phyloP scores from a whole-genome alignment of 2,888 invertebrate species.

The Odontomyia ornata region DNA sequence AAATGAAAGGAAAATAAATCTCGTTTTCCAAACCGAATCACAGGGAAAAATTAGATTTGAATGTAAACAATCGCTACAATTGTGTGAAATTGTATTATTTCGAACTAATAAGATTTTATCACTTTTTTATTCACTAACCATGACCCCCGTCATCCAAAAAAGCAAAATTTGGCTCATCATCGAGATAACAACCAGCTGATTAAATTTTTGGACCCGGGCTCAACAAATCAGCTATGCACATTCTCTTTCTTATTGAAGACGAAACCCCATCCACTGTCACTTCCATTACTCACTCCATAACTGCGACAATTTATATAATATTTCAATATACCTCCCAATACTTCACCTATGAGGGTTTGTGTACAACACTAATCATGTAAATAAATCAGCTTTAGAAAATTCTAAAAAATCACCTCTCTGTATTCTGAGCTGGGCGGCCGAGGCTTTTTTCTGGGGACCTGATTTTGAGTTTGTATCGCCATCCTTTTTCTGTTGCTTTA shows the following conservation, averaged over 20 bases:
- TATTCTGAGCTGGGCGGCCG: conserved; percentile 95
- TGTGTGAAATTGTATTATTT: too few species aligned
- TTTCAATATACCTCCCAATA: neutral
- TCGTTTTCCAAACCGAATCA: too few species aligned
- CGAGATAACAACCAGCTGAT: conserved; percentile 21
- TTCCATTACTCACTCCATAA: conserved; percentile 14
- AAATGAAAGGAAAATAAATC: too few species aligned
- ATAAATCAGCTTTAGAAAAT: too few species aligned
- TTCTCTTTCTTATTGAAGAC: neutral
- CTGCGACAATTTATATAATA: neutral
- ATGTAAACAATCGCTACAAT: too few species aligned
- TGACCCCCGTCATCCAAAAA: too few species aligned
- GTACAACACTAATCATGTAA: too few species aligned
- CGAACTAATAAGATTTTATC: too few species aligned
- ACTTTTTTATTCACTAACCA: too few species aligned
- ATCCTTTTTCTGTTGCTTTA: conserved; percentile 99
- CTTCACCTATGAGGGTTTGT: too few species aligned
- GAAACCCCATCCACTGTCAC: conserved; percentile 10
- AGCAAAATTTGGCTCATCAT: conserved; percentile 41
- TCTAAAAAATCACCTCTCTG: conserved; percentile 81
- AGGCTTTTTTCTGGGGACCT: conserved; percentile 88
- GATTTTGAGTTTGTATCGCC: conserved; percentile 83
- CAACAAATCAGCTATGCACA: neutral
- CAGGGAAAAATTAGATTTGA: too few species aligned
- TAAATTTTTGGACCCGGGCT: neutral